Base-by-base conservation (phyloP, 23 tunicate species). In the Phallusia fumigata region DNA sequence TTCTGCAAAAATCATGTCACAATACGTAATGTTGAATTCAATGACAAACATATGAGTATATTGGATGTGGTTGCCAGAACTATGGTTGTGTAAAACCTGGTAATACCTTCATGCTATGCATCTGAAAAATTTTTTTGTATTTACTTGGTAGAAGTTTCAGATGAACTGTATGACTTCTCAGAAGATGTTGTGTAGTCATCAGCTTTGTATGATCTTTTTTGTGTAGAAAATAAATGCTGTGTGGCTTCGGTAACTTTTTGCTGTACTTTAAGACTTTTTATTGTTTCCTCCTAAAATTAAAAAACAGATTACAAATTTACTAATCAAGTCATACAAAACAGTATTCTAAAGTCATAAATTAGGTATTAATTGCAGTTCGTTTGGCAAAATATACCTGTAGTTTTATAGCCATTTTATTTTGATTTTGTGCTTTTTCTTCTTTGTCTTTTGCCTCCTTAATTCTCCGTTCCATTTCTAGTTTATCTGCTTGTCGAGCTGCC, bases 201-300 rank as follows among this genome's bases (percentile, higher is more conserved):
- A 58, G 69, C 69, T 58, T 58, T 58, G 16, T 21, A 58, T 6
- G 26, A 24, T 24, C 13, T 58, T 58, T 58, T 58, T 8, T 58
- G 69, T 1, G 69, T 1, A 21, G 69, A 24, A 58, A 58, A 58
- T 24, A 58, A 58, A 58, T 13, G 69, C 1, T 58, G 26, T 21
- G 80, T 3, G 74, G 86, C 80, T 40, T 74, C 65, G n/a, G 80
- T 77, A 11, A 83, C 73, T 83, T 83, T 65, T 32, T 49, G 52
- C 31, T 83, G 86, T 0, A 50, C 35, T 31, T 75, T 69, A 1
- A 83, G 69, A 47, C 34, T 78, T 45, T 78, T 78, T 11, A 33
- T 0, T 44, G 81, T 35, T 45, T 78, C 64, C 35, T 78, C 81
- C 81, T 78, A 30, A 45, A 24, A 58, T 24, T 21, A 5, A 11